A percentile compares a stretch with the other conserved stretches of the same genome.
Evolutionary conservation across 2,888 invertebrate species (phyloP).

Genomic region (Sesia bembeciformis): DNA sequence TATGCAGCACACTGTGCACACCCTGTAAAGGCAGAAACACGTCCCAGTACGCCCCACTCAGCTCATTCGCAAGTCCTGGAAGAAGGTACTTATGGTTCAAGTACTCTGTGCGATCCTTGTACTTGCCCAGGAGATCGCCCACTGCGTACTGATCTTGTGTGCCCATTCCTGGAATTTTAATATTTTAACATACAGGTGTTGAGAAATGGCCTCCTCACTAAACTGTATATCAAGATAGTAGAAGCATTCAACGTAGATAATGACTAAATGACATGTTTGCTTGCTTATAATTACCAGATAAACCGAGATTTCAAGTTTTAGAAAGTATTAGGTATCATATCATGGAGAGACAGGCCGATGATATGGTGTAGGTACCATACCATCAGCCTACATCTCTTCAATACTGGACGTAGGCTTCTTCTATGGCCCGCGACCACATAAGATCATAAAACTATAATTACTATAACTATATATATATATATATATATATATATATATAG

Average conservation of each 20-base stretch:
- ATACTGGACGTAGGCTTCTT: too few species aligned
- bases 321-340: too few species aligned
- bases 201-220: neutral
- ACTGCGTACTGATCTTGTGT: constrained; percentile 93
- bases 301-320: too few species aligned
- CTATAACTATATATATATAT: too few species aligned
- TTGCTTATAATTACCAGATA: neutral
- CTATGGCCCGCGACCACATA: too few species aligned
- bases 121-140: constrained; percentile 92
- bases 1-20: constrained; percentile 82
- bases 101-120: constrained; percentile 81
- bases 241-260: neutral
- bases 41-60: constrained; percentile 87
- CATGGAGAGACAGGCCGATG: too few species aligned
- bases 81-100: constrained; percentile 79
- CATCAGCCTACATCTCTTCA: too few species aligned
- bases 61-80: constrained; percentile 80
- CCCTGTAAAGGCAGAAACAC: constrained; percentile 89
- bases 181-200: neutral
- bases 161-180: constrained; percentile 75
- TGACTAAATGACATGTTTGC: neutral
- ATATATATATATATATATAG: too few species aligned
- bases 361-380: too few species aligned
- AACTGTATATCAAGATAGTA: too few species aligned
- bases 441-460: too few species aligned